A percentile compares a stretch with the other conserved stretches of the same genome.
These are phyloP conservation scores for Acleris literana DNA, from an alignment of 2,888 invertebrate species.

Conservation along the genomic window DNA sequence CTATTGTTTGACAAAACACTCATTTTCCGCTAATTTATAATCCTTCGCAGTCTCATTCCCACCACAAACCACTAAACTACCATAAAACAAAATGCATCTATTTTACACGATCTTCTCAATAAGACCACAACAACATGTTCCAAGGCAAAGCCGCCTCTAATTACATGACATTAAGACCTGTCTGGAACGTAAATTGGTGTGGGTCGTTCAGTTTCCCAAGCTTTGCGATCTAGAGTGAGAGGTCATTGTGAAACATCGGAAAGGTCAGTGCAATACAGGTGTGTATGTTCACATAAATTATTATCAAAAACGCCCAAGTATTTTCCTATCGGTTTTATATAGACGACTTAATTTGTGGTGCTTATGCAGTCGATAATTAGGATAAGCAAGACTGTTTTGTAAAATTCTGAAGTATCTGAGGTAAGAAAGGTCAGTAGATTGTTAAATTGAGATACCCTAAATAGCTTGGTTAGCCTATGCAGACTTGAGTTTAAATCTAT, in stretches of 20 bases:
- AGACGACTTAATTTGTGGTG: slow-evolving; percentile 15
- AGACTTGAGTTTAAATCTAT: too few relatives aligned
- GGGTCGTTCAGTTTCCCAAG: slow-evolving; percentile 41
- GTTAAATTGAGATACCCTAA: too few relatives aligned
- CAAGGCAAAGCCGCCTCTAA: slow-evolving; percentile 19
- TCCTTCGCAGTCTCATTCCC: slow-evolving; percentile 28
- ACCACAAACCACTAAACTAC: slow-evolving; percentile 10
- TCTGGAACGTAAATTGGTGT: slow-evolving; percentile 37
- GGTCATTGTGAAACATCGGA: slow-evolving; percentile 60
- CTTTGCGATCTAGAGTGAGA: slow-evolving; percentile 50
- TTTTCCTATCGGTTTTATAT: slow-evolving; percentile 16
- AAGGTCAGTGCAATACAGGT: slow-evolving; percentile 54
- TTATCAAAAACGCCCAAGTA: slow-evolving; percentile 25
- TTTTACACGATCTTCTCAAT: slow-evolving; percentile 19
- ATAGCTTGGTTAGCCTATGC: too few relatives aligned
- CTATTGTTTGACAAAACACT: slow-evolving; percentile 51
- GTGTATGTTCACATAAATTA: slow-evolving; percentile 34
- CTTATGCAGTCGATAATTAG: slow-evolving; percentile 9
- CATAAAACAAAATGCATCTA: slow-evolving; percentile 12
- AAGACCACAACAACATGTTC: background rate
- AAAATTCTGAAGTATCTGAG: background rate
- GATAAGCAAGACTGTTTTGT: background rate
- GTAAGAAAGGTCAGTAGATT: too few relatives aligned
- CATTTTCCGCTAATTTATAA: slow-evolving; percentile 4
- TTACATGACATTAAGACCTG: slow-evolving; percentile 23